A percentile compares a stretch with the other conserved stretches of the same genome.
Conservation (phyloP, 2,888 invertebrate species). For the Nemotelus pantherinus region DNA sequence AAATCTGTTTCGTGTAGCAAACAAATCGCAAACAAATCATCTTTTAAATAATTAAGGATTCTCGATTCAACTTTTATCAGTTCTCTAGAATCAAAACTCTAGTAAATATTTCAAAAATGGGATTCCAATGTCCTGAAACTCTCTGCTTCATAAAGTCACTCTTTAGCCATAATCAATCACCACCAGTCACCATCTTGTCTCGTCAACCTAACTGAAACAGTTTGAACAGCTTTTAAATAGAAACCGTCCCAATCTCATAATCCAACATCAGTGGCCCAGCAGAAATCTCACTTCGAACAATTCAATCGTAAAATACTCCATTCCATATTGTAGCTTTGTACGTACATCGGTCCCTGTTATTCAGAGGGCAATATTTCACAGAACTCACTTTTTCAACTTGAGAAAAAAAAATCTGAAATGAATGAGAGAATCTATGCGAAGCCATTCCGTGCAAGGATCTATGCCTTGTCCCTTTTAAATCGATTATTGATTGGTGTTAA, state of each 20-base stretch:
- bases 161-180: slow-evolving; percentile 15
- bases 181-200: background rate
- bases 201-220: slow-evolving; percentile 8
- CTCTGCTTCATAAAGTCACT: background rate
- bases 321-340: slow-evolving; percentile 10
- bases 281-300: slow-evolving; percentile 1
- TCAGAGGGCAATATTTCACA: slow-evolving; percentile 7
- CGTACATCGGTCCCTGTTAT: background rate
- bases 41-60: no score
- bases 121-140: no score
- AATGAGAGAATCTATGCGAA: background rate
- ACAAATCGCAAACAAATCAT: no score
- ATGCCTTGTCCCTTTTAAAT: background rate
- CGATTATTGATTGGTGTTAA: slow-evolving; percentile 40
- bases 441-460: slow-evolving; percentile 11
- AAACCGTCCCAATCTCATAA: background rate
- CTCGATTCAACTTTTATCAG: no score
- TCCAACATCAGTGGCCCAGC: slow-evolving; percentile 6
- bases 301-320: slow-evolving; percentile 6
- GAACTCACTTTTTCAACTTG: background rate
- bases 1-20: no score
- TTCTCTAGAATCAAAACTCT: no score
- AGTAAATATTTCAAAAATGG: no score
- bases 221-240: slow-evolving; percentile 9
- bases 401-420: background rate